Evolutionary conservation across 2,797 vertebrate genomes (phyloP).

Genomic region (Poeciliopsis paucimaculata): DNA sequence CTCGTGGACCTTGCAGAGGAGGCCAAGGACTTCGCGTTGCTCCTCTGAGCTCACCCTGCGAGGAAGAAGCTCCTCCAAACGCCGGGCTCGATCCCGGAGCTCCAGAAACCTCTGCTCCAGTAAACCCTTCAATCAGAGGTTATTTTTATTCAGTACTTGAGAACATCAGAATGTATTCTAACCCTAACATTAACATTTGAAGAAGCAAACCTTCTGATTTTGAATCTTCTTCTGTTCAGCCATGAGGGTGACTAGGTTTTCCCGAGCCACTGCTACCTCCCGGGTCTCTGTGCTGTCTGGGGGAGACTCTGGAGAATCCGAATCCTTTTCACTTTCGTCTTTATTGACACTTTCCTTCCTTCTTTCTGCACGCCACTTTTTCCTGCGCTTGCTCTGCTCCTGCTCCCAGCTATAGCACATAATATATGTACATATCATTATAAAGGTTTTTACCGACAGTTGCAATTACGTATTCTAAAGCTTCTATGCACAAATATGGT

Average conservation of each 20-base stretch:
- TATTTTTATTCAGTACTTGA: not conserved
- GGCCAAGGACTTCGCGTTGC: slow-evolving; percentile 86
- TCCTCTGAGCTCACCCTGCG: slow-evolving; percentile 84
- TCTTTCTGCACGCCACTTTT: slow-evolving; percentile 84
- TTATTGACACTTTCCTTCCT: slow-evolving; percentile 84
- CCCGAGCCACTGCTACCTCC: slow-evolving; percentile 82
- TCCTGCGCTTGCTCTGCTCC: slow-evolving; percentile 78
- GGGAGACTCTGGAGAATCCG: slow-evolving; percentile 82
- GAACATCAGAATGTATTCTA: too few species aligned
- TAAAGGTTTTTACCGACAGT: not conserved
- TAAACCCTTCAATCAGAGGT: slow-evolving; percentile 65
- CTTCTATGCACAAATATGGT: not conserved
- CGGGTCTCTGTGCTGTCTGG: slow-evolving; percentile 82
- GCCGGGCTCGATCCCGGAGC: slow-evolving; percentile 77
- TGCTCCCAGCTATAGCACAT: slow-evolving; percentile 85
- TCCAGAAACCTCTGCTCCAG: slow-evolving; percentile 82
- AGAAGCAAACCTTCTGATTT: slow-evolving; percentile 81
- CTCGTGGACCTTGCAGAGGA: slow-evolving; percentile 89
- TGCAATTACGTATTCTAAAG: not conserved
- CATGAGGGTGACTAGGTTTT: slow-evolving; percentile 83
- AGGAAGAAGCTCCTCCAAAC: slow-evolving; percentile 85
- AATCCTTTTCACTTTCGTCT: slow-evolving; percentile 88
- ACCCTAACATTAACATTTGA: not conserved
- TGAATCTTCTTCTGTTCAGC: slow-evolving; percentile 84
- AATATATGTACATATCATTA: not conserved